Evolutionary conservation across 1,140 invertebrate genomes (phyloP), one percentile per base, ranked within the genome.

Genomic region (Drosophila serrata): DNA sequence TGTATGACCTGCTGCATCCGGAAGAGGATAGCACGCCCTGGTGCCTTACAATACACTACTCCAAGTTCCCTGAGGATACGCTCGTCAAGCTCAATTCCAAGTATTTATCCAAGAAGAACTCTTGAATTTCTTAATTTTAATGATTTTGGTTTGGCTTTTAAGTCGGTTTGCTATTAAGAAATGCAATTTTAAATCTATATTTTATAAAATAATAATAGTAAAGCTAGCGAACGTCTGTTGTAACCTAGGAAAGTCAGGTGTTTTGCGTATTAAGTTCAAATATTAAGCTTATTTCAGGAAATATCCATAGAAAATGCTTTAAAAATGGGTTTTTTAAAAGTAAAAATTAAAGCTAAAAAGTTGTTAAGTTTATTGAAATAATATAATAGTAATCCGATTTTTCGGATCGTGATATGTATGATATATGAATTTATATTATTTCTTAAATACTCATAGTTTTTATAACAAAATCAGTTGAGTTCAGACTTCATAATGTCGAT

Each of bases 31-130:
- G 95, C 73, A 94, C 99, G 39, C 98, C 99, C 1, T 99, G 99
- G 98, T 96, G 94, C 75, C 94, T 99, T 12, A 98, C 96, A 40
- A 97, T 99, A n/a, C 98, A 99, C 93, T 99, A 99, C 94, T 96
- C 97, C 59, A 96, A 97, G 84, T 98, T 97, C 93, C 97, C 98
- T 57, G 97, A 97, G 91, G 94, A 95, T 57, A 93, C 95, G 75
- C 94, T 98, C 3, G 95, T 98, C 77, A 95, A 95, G 82, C 97
- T 97, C 91, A 95, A 94, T 24, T 96, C 95, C 79, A 97, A 96
- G 97, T 97, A 87, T 73, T 59, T 57, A 43, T 11, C 12, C 4
- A 29, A 12, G 6, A 37, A 0, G 6, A 29, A 17, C 3, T 15
- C 24, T 27, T 9, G n/a, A 48, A n/a, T 12, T 51, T 7, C 5